Conservation (phyloP, 2,888 invertebrate genomes). For the Metallyticus violacea region DNA sequence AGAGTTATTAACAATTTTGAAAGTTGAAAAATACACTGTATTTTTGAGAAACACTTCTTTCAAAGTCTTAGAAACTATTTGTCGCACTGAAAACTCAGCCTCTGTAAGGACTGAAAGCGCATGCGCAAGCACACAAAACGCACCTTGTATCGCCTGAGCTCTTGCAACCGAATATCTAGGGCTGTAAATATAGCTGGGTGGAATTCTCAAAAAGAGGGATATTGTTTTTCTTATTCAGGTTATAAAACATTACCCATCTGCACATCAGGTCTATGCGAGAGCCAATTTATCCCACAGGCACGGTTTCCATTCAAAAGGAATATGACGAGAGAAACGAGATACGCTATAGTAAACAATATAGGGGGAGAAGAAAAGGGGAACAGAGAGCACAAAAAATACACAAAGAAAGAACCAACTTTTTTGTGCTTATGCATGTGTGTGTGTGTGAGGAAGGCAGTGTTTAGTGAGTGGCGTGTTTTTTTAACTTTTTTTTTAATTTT, state of each 20-base stretch:
- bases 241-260: not conserved
- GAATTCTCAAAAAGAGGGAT: too few relatives aligned
- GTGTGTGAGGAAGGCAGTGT: not conserved
- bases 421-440: not conserved
- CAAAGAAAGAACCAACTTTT: not conserved
- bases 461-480: not conserved
- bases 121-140: not conserved
- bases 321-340: not conserved
- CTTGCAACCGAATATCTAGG: not conserved
- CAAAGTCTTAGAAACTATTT: too few relatives aligned
- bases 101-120: too few relatives aligned
- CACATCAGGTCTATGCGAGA: not conserved
- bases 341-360: not conserved
- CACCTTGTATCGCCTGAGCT: not conserved
- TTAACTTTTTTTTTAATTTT: not conserved
- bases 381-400: not conserved
- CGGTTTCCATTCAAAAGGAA: not conserved
- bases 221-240: too few relatives aligned
- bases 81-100: too few relatives aligned
- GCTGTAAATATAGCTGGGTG: too few relatives aligned
- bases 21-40: too few relatives aligned
- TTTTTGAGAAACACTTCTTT: too few relatives aligned
- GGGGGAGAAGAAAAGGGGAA: too few relatives aligned
- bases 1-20: too few relatives aligned
- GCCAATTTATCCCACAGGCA: not conserved